These are phyloP conservation scores for Entomyzon cyanotis DNA, from an alignment of 2,113 vertebrate species.

Conservation along the genomic window DNA sequence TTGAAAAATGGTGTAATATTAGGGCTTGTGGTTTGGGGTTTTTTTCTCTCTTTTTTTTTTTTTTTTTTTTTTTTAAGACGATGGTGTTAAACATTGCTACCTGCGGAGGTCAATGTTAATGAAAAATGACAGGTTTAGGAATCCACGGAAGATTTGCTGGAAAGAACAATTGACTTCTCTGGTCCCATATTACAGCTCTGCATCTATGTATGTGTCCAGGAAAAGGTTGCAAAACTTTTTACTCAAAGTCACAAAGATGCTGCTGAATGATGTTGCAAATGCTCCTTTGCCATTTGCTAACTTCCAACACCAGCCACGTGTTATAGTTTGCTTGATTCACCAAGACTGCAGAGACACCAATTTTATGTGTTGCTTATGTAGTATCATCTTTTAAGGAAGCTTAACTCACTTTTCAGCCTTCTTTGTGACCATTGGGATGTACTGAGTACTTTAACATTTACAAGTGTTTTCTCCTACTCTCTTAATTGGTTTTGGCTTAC, in stretches of 20 bases:
- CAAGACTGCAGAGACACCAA: neutral
- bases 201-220: rapidly evolving
- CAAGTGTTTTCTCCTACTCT: neutral
- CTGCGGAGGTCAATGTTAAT: neutral
- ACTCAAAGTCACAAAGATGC: neutral
- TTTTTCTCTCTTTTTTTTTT: rapidly evolving
- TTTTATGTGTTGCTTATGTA: neutral
- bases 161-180: neutral
- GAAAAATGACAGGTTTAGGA: neutral
- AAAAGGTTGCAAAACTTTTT: neutral
- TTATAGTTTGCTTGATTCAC: neutral
- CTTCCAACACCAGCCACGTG: neutral
- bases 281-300: neutral
- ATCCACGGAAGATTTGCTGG: neutral
- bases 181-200: neutral
- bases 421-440: neutral
- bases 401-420: neutral
- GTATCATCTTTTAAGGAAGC: neutral
- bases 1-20: neutral
- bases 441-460: neutral
- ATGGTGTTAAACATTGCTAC: neutral
- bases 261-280: neutral
- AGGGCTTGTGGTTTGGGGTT: neutral
- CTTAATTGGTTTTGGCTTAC: neutral
- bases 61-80: neutral